These are phyloP conservation scores for Caenorhabditis angaria DNA, from an alignment of 2,888 invertebrate genomes.

Conservation along the genomic window DNA sequence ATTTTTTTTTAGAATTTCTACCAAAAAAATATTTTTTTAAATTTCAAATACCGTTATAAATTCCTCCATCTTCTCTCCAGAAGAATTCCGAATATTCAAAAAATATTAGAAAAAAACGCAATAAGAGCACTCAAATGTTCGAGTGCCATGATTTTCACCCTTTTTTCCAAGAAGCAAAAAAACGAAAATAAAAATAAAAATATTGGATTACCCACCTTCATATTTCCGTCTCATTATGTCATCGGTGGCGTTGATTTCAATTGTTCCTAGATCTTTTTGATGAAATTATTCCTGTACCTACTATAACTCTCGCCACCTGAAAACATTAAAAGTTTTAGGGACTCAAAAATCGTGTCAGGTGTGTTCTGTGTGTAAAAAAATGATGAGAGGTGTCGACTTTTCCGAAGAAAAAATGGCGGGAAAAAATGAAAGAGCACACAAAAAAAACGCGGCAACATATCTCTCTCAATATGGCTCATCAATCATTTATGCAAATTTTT, in stretches of 20 bases:
- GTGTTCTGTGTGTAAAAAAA: background rate
- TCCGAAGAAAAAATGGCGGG: background rate
- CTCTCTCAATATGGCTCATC: constrained; percentile 1
- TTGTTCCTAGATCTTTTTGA: background rate
- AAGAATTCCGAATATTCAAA: too few species aligned
- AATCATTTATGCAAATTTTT: constrained; percentile 4
- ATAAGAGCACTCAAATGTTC: too few species aligned
- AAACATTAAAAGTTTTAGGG: background rate
- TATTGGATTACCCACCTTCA: constrained; percentile 40
- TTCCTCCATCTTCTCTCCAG: too few species aligned
- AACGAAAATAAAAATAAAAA: too few species aligned
- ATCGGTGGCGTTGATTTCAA: constrained; percentile 12
- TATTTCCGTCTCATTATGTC: constrained; percentile 42
- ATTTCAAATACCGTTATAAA: too few species aligned
- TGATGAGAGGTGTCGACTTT: background rate
- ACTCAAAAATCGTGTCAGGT: background rate
- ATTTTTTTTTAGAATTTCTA: too few species aligned
- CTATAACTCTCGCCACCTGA: background rate
- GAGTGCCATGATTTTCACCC: too few species aligned
- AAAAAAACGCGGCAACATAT: background rate
- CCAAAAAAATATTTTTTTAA: too few species aligned
- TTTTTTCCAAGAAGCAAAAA: too few species aligned
- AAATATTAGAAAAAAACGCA: too few species aligned
- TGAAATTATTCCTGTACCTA: background rate
- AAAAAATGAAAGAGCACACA: background rate